Evolutionary conservation across 2,888 invertebrate genomes (phyloP), one percentile per base, ranked within the genome.

Genomic region (Actias luna): DNA sequence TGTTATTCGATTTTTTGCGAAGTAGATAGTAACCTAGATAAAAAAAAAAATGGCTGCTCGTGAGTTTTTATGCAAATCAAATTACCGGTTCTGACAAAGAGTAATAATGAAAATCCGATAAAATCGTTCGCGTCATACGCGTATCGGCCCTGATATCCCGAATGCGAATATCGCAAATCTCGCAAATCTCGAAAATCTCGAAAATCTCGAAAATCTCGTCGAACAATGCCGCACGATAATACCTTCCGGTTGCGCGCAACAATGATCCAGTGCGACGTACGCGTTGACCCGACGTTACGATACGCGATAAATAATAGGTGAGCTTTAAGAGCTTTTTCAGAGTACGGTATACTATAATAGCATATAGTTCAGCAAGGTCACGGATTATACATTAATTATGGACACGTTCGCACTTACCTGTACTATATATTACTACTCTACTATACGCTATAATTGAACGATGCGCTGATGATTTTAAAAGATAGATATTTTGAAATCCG

Each of bases 51-150:
- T 7, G 42, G 4, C 7, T 42, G n/a, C 42, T 7, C 42, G 7
- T 36, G 36, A 29, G 10, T 58, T 35, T 16, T 35, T 29, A 58
- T 36, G 57, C 61, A 67, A 64, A 65, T 65, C 69, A 67, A 67
- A 72, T 70, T 69, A 65, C 36, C 52, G 18, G 36, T n/a, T 55
- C 12, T 55, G 36, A 42, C 55, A 63, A 63, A 39, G 59, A 33
- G n/a, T n/a, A n/a, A 59, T 60, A 63, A 60, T 57, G 60, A 60
- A 63, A 60, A n/a, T 35, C 1, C 55, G 55, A 36, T 42, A 57
- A 63, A 63, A 57, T n/a, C n/a, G 29, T 59, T 22, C 36, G 27
- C 59, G 58, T n/a, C n/a, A 36, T 27, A 62, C 57, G 50, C 59
- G 46, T 60, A 52, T 61, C 22, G 61, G 52, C 14, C 33, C 27